Base-by-base conservation (phyloP, 2,113 vertebrate species). In the Lamprotornis superbus region DNA sequence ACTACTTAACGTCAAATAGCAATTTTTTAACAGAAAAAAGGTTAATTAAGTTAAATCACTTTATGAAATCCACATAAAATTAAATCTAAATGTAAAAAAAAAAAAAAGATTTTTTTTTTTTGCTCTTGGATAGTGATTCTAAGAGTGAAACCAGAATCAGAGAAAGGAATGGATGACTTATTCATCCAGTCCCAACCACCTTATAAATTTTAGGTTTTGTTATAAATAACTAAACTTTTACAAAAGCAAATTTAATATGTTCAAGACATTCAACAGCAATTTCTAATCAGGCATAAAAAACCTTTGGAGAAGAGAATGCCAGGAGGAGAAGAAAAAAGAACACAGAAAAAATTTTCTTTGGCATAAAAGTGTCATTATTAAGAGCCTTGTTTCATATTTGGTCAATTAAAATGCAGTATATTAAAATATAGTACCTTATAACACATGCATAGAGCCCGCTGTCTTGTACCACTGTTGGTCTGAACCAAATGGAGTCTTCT, bases 401-500 rank as follows among this genome's bases (percentile, higher is more conserved):
- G 50, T 53, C 42, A 60, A 88, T 69, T 90, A 57, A 94, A 89
- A 57, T 57, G 15, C 37, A 96, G 28, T 47, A 90, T 63, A 95
- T 85, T 76, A 81, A 96, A 98, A 96, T 78, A n/a, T 9, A 35
- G 59, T 98, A 99, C 99, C 99, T 98, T 98, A 99, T 98, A 50
- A 99, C 99, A 91, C 99, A 99, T 95, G 99, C 99, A 94, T 99
- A 99, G 67, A 99, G 99, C 44, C 99, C 99, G 37, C 98, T 98
- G 60, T 99, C 99, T 96, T 99, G 99, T 87, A 99, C 97, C 87
- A 99, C 98, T 9, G 99, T 99, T 12, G 99, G 99, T 78, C 99
- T 98, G 98, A 99, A 99, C 99, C 99, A 99, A 97, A 99, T 99
- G 91, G 99, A 98, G 44, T 99, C 99, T 96, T 99, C 99, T 97